These are phyloP conservation scores for Protonibea diacanthus DNA, from an alignment of 2,797 vertebrate species.

Conservation along the genomic window DNA sequence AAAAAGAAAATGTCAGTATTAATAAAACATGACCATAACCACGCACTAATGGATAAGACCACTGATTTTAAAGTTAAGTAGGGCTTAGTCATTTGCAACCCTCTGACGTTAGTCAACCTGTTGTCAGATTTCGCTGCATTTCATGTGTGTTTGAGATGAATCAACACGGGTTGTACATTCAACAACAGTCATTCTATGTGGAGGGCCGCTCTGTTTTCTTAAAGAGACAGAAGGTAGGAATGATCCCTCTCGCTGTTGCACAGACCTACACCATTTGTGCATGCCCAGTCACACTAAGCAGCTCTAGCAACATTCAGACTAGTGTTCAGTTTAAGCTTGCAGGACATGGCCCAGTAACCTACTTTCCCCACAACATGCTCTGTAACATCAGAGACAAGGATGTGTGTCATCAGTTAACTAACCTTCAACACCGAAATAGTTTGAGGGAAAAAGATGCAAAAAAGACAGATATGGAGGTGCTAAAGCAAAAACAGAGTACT, in stretches of 20 bases:
- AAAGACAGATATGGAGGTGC: slow-evolving; percentile 19
- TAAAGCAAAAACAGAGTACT: slow-evolving; percentile 29
- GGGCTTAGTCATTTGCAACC: slow-evolving; percentile 31
- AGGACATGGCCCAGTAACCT: slow-evolving; percentile 90
- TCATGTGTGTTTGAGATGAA: slow-evolving; percentile 67
- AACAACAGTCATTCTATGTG: slow-evolving; percentile 74
- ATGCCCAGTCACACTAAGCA: slow-evolving; percentile 86
- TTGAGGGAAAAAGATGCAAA: slow-evolving; percentile 54
- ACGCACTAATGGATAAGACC: slow-evolving; percentile 12
- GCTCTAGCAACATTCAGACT: slow-evolving; percentile 84
- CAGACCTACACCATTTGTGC: slow-evolving; percentile 82
- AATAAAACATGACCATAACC: slow-evolving; percentile 16
- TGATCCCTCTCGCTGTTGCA: slow-evolving; percentile 30
- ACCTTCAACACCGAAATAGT: slow-evolving; percentile 69
- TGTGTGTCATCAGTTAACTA: slow-evolving; percentile 85
- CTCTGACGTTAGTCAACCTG: slow-evolving; percentile 54
- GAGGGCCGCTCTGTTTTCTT: slow-evolving; percentile 72
- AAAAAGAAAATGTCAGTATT: not conserved
- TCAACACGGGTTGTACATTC: slow-evolving; percentile 73
- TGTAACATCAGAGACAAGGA: slow-evolving; percentile 83
- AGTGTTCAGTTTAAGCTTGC: slow-evolving; percentile 85
- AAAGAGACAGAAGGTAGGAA: slow-evolving; percentile 78
- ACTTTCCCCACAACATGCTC: slow-evolving; percentile 85
- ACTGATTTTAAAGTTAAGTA: slow-evolving; percentile 15
- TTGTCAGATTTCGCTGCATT: slow-evolving; percentile 66